A percentile compares a stretch with the other conserved stretches of the same genome.
phyloP scores from a whole-genome alignment of 2,888 invertebrate species.

The Agrotis clavis region DNA sequence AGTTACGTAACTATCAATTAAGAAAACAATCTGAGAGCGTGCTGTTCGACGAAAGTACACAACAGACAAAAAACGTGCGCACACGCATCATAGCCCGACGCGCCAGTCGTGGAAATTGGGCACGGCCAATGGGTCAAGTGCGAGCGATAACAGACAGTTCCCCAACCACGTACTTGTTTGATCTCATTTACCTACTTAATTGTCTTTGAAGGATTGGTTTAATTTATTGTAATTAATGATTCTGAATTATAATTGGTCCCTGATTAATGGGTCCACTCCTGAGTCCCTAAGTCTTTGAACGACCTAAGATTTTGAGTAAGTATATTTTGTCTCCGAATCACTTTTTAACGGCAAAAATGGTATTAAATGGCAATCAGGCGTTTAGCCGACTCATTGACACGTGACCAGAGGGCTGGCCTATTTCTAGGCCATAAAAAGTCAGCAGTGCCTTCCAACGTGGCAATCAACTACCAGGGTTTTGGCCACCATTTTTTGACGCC shows the following conservation, averaged over 20 bases:
- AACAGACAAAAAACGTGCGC: conserved; percentile 32
- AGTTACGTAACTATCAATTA: conserved; percentile 23
- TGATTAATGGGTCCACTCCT: too few relatives aligned
- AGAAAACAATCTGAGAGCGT: conserved; percentile 16
- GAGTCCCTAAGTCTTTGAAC: too few relatives aligned
- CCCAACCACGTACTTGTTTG: conserved; percentile 56
- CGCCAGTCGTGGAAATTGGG: conserved; percentile 49
- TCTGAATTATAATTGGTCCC: too few relatives aligned
- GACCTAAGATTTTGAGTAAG: background rate
- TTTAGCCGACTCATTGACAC: too few relatives aligned
- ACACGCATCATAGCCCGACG: conserved; percentile 10
- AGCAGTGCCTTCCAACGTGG: too few relatives aligned
- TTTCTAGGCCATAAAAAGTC: too few relatives aligned
- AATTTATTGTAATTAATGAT: background rate
- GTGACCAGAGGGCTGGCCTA: too few relatives aligned
- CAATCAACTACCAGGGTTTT: too few relatives aligned
- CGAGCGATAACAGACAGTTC: conserved; percentile 72
- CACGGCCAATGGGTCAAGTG: conserved; percentile 76
- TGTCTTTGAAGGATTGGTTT: background rate
- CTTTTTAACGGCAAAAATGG: too few relatives aligned
- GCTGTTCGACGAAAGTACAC: conserved; percentile 31
- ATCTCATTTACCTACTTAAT: conserved; percentile 31
- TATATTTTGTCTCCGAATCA: too few relatives aligned
- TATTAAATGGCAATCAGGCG: too few relatives aligned
- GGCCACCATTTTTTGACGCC: too few relatives aligned